Evolutionary conservation across 2,113 vertebrate species (phyloP), one percentile per base, ranked within the genome.

Genomic region (Notothenia rossii): DNA sequence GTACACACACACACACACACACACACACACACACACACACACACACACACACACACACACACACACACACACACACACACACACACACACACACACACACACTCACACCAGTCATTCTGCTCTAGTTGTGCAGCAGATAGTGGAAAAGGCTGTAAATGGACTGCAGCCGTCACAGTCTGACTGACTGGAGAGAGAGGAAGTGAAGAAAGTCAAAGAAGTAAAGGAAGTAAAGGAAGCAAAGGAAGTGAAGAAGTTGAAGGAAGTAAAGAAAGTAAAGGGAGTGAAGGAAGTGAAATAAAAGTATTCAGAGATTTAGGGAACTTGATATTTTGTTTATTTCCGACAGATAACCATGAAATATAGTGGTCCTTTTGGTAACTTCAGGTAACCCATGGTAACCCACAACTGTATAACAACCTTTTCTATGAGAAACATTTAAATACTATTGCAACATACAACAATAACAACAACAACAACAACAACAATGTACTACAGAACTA

Each of bases 51-150:
- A 36, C 36, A 36, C 36, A 7, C 5, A 7, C 6, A 7, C 46
- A 67, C 71, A 7, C 5, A 40, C 36, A 40, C 36, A 40, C 36
- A 7, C 6, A 40, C 36, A 40, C 36, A 40, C 36, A 40, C 36
- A 40, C 46, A 67, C 71, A 25, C 60, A 72, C 25, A 25, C 25
- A 25, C 25, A 7, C 5, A 36, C 36, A 40, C 36, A 40, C 36
- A 40, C 36, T 7, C 36, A 40, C 46, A 67, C 71, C 60, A 72
- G 50, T 61, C 84, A 78, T 75, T 69, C 75, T 90, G 90, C 88
- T 90, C 90, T 53, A 90, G 74, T 92, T 92, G 79, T 85, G 74
- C 64, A 64, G 81, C 67, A 62, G 75, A 73, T 70, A 11, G 72
- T 2, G 36, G 22, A 81, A 69, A 70, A 84, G 72, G 78, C 77